Conservation (phyloP, 2,888 invertebrate genomes). For the Coelopa pilipes region DNA sequence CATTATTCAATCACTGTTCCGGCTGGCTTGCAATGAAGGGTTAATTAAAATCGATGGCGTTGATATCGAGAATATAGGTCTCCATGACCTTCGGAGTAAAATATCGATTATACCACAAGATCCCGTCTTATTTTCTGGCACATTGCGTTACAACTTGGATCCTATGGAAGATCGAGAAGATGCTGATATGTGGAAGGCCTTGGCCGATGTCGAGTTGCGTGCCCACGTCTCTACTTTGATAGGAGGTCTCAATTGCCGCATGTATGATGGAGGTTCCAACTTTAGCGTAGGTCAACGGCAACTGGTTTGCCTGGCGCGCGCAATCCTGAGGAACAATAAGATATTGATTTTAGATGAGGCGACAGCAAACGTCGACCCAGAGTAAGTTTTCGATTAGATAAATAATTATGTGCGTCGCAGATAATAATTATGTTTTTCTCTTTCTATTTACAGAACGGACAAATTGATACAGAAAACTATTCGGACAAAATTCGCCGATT, state of each 20-base stretch:
- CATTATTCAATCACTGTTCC: conserved; percentile 84
- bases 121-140: conserved; percentile 85
- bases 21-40: conserved; percentile 83
- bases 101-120: conserved; percentile 95
- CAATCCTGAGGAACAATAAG: conserved; percentile 81
- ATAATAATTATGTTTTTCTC: neutral
- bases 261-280: conserved; percentile 83
- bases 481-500: conserved; percentile 79
- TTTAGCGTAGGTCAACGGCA: conserved; percentile 91
- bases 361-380: conserved; percentile 89
- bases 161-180: conserved; percentile 82
- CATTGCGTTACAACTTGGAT: conserved; percentile 86
- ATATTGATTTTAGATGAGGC: conserved; percentile 91
- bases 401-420: neutral
- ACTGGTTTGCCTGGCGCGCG: conserved; percentile 85
- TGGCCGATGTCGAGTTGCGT: conserved; percentile 83
- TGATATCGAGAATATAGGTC: conserved; percentile 76
- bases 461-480: conserved; percentile 85
- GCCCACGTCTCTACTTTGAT: conserved; percentile 73
- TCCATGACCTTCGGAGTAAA: conserved; percentile 80
- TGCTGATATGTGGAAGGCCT: conserved; percentile 79
- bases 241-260: conserved; percentile 72
- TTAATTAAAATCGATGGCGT: conserved; percentile 80
- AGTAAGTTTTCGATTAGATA: conserved; percentile 69
- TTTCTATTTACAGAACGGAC: conserved; percentile 74